A percentile compares a stretch with the other conserved stretches of the same genome.
Evolutionary conservation across 1,140 invertebrate species (phyloP).

Genomic region (Psix sp.): DNA sequence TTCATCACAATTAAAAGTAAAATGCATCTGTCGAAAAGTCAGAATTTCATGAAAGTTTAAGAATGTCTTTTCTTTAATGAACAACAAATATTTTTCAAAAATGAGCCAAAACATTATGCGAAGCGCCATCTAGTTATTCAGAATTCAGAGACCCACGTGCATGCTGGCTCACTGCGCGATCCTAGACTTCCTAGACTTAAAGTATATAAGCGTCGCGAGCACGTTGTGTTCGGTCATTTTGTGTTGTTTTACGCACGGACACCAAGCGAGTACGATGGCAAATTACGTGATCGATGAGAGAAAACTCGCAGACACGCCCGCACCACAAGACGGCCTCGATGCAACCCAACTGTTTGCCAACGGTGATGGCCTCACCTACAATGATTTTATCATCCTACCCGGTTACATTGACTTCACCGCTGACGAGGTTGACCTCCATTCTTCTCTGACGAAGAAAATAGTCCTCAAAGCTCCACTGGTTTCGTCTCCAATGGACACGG

Average conservation of each 20-base stretch:
- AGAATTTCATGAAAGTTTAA: no score
- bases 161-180: no score
- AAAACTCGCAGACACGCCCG: constrained; percentile 4
- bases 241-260: neutral
- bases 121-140: no score
- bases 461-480: constrained; percentile 94
- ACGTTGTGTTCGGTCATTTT: constrained; percentile 33
- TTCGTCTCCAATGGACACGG: constrained; percentile 99
- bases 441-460: constrained; percentile 93
- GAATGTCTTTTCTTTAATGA: no score
- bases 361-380: constrained; percentile 94
- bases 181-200: neutral
- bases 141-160: no score
- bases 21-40: no score
- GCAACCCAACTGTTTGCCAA: constrained; percentile 89
- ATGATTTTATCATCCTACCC: constrained; percentile 98
- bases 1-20: no score
- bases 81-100: no score
- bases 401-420: constrained; percentile 98
- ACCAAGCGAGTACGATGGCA: constrained; percentile 6
- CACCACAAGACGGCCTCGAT: constrained; percentile 83
- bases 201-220: constrained; percentile 5
- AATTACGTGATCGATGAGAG: constrained; percentile 19
- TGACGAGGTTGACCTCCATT: constrained; percentile 93
- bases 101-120: no score